Base-by-base conservation (phyloP, 2,888 invertebrate genomes). In the Azorinus chamasolen region DNA sequence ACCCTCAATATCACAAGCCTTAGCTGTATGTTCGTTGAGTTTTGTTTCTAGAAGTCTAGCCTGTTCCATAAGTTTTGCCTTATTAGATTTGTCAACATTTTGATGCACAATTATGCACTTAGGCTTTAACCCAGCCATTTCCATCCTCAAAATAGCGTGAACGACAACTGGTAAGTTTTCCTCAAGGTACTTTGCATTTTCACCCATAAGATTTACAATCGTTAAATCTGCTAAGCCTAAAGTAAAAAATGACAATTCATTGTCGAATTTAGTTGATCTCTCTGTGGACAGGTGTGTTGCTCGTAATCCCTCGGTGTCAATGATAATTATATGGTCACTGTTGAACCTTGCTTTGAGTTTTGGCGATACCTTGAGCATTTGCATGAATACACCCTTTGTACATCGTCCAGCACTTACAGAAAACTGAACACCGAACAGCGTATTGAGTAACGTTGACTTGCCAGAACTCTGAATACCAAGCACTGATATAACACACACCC, bases 391-490 rank as follows among this genome's bases (percentile, higher is more conserved):
- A 0, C 78, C 78, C 8, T 63, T 27, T 6, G 78, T 78, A 25
- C 73, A 73, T 37, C 73, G 27, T 5, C 78, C 78, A 18, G 73
- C 66, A 65, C 73, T 70, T 1, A 78, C 73, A 2, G 75, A 41
- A 55, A 69, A 75, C 25, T 51, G 41, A 2, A 63, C 43, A 1
- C 75, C 75, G 48, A 75, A 70, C 43, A 75, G 43, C 14, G 69
- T 55, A 32, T 75, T 75, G 10, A 75, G 50, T 18, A 75, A 43
- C 0, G 75, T 75, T 16, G 75, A 75, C n/a, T 75, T 75, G 2
- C 75, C 75, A 8, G 75, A 69, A 46, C 78, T 73, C 24, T 78
- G 73, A 32, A 70, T 73, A 8, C 78, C 78, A 14, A 78, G 39
- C 14, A 66, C 58, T 12, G 73, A 66, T 8, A 78, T 16, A 1